These are phyloP conservation scores for Pseudopleuronectes americanus DNA, from an alignment of 2,797 vertebrate species.

Conservation along the genomic window DNA sequence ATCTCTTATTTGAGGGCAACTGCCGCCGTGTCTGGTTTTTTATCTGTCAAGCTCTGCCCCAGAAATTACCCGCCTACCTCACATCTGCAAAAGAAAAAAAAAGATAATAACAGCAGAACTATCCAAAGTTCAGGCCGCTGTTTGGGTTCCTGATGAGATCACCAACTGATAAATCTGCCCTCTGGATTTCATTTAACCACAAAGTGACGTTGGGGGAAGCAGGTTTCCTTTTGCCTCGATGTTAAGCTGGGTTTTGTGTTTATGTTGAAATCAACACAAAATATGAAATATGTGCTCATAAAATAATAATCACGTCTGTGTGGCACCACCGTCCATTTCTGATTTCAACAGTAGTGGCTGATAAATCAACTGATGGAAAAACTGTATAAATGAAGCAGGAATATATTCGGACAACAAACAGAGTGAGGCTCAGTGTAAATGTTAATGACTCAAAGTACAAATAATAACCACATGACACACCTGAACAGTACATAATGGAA, in stretches of 20 bases:
- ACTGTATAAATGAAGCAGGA: too few relatives aligned
- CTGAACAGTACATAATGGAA: not conserved
- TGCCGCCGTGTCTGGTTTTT: constrained; percentile 27
- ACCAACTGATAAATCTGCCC: constrained; percentile 11
- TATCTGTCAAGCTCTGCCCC: constrained; percentile 30
- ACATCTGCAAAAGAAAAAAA: constrained; percentile 19
- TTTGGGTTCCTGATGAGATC: constrained; percentile 10
- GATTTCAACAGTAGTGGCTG: not conserved
- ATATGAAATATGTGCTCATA: not conserved
- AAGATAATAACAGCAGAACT: constrained; percentile 11
- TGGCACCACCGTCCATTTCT: not conserved
- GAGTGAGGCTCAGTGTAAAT: not conserved
- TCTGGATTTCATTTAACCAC: constrained; percentile 7
- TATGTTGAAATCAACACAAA: not conserved
- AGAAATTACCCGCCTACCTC: constrained; percentile 28
- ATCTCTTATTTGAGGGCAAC: constrained; percentile 31
- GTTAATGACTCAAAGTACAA: not conserved
- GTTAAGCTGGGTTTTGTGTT: not conserved
- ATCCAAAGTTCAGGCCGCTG: constrained; percentile 21
- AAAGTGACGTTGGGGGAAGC: not conserved
- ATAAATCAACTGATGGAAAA: not conserved
- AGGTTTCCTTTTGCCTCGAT: constrained; percentile 2
- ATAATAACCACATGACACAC: not conserved
- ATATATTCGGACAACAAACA: too few relatives aligned
- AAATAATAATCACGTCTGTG: not conserved